phyloP scores from a whole-genome alignment of 2,113 vertebrate genomes.

The Carassius auratus region DNA sequence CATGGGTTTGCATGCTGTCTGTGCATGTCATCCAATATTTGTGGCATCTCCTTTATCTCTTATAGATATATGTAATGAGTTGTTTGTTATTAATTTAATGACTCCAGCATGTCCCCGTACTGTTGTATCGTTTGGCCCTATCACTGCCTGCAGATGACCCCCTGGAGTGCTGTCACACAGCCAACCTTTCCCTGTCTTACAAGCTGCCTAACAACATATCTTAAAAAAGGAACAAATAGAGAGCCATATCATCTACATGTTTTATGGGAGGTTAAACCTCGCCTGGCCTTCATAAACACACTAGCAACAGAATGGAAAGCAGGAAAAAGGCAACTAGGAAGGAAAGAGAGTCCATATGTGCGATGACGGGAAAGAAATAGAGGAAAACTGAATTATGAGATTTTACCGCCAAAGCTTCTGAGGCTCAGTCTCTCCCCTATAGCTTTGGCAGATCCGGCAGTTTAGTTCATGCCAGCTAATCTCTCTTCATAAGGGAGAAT shows the following conservation, averaged over 20 bases:
- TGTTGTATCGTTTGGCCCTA: conserved; percentile 48
- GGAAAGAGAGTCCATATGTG: conserved; percentile 20
- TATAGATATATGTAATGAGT: conserved; percentile 52
- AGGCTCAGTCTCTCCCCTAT: conserved; percentile 33
- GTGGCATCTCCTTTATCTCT: conserved; percentile 17
- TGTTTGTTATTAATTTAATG: conserved; percentile 50
- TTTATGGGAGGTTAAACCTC: conserved; percentile 25
- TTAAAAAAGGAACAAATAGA: conserved; percentile 47
- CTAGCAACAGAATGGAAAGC: conserved; percentile 15
- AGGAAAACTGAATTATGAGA: conserved; percentile 25
- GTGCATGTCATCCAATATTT: neutral
- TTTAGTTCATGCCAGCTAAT: conserved; percentile 41
- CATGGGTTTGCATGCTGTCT: neutral
- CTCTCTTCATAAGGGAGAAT: conserved; percentile 34
- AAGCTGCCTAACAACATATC: conserved; percentile 46
- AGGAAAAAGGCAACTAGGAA: neutral
- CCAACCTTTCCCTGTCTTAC: conserved; percentile 35
- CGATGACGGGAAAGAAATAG: conserved; percentile 20
- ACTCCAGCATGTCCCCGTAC: conserved; percentile 52
- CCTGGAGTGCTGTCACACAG: neutral
- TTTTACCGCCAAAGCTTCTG: conserved; percentile 28
- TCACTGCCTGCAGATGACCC: conserved; percentile 5
- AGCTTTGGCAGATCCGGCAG: conserved; percentile 8
- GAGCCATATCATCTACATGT: conserved; percentile 33
- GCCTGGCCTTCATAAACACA: conserved; percentile 12